Base-by-base conservation (phyloP, 2,113 vertebrate genomes). In the Garra rufa region DNA sequence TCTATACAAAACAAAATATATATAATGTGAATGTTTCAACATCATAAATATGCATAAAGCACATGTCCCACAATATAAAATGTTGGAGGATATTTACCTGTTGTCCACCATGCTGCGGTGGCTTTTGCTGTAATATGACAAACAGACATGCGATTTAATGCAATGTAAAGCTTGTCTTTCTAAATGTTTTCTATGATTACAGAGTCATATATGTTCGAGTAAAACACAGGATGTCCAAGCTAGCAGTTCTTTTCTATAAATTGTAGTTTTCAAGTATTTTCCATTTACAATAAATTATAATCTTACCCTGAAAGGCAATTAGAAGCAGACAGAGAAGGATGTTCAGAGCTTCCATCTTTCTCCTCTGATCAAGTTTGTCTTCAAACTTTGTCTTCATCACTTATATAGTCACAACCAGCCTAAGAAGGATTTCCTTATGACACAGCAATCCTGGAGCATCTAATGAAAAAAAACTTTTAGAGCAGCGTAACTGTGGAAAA, bases 1-100 rank as follows among this genome's bases (percentile, higher is more conserved):
- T 52, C 50, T 94, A 95, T 15, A 11, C 82, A 85, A 91, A 91
- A 43, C 89, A 90, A 87, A 28, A 44, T 24, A 71, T n/a, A 44
- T 14, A 21, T 71, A 1, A 44, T 46, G 24, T 74, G 6, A 17
- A 74, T 48, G 43, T 43, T 70, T 70, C 34, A 67, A 38, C 3
- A 10, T 67, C 17, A 67, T 9, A 71, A 71, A 44, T 6, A 41
- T 71, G 15, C 21, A 71, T 71, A 71, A 67, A 55, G 13, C 4
- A 10, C 4, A 43, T 71, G 21, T 43, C 2, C 21, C 34, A 63
- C 7, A 10, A 2, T 17, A 78, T 30, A 14, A 11, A 67, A 67
- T 34, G 17, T 44, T 44, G 2, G 10, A 44, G 15, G 10, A 82
- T 69, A 70, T 30, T 48, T 48, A 76, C 82, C 0, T 76, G 82